Evolutionary conservation across 2,888 invertebrate genomes (phyloP), one percentile per base, ranked within the genome.

Genomic region (Amphipyra tragopoginis): DNA sequence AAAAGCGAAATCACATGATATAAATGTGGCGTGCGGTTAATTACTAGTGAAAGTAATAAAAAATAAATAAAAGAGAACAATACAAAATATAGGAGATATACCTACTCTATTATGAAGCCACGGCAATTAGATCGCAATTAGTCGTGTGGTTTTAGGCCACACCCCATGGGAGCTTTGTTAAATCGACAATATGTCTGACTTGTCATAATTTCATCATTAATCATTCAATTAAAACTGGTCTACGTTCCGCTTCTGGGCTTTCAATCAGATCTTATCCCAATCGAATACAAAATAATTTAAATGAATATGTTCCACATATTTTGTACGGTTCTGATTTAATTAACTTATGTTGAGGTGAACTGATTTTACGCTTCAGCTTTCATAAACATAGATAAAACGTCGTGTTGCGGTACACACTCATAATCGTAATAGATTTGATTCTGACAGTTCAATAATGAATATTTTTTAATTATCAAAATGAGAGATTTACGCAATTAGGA

Each of bases 271-370:
- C 10, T 36, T 49, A 55, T 44, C 50, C 60, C 40, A 52, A 42
- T 39, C 38, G 33, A 52, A 38, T 51, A 49, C 39, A 15, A 40
- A 66, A 48, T 44, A 40, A 60, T 67, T 72, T 50, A 73, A 69
- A 67, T 55, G 40, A 15, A 56, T 61, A 21, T 21, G 61, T 39
- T 68, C 42, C 59, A 68, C 49, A 36, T 73, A 21, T 21, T 21
- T 21, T 21, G 21, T 21, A 21, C 21, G 33, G 11, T 48, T 45
- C 8, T 26, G 34, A 9, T 51, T 57, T 67, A 69, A 72, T 66
- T 66, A 54, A 54, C 26, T 49, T 21, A 26, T 49, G 45, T 44
- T 40, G 0, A 11, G 6, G 11, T 54, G n/a, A 39, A 39, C 15
- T 36, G 11, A 14, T 14, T 54, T 48, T 42, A 9, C 14, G 39